Base-by-base conservation (phyloP, 2,888 invertebrate species). In the Unio delphinus region DNA sequence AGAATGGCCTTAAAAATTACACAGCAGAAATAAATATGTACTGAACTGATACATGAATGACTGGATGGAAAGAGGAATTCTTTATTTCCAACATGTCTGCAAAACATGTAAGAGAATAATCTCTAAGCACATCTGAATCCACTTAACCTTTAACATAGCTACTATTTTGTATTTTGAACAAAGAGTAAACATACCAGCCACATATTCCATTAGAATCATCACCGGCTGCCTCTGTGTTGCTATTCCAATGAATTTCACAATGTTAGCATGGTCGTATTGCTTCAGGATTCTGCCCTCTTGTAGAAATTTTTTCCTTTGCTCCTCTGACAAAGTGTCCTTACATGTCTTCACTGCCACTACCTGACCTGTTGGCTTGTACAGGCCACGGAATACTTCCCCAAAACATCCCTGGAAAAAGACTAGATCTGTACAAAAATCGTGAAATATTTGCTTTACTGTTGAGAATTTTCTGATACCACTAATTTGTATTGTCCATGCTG, bases 171-270 rank as follows among this genome's bases (percentile, higher is more conserved):
- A 4, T 30, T 28, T 61, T 4, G 55, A 20, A 8, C 18, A 64
- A 54, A 64, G n/a, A 20, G 23, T 23, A 23, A 18, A 75, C 80
- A 57, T 57, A 85, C 86, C 85, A 65, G 80, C 75, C 4, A 86
- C 98, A 74, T 97, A 92, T 91, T 99, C 99, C 98, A 99, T 98
- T 55, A 99, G 97, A 86, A 99, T 98, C 97, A 98, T 98, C 70
- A 99, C 97, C 0, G 99, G 99, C 86, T 98, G 97, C 87, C 97
- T 96, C 90, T 98, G 98, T 76, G 98, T 98, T 83, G 98, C 98
- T 83, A 99, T 98, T 54, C 99, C 99, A 82, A 98, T 97, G 58
- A 99, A 93, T 87, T 96, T 94, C 57, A 98, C 98, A 78, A 98
- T 96, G 91, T 98, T 98, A 0, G 96, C 96, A 90, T 98, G 98